Base-by-base conservation (phyloP, 64 coral and sea anemone genomes). In the Dendronephthya gigantea region DNA sequence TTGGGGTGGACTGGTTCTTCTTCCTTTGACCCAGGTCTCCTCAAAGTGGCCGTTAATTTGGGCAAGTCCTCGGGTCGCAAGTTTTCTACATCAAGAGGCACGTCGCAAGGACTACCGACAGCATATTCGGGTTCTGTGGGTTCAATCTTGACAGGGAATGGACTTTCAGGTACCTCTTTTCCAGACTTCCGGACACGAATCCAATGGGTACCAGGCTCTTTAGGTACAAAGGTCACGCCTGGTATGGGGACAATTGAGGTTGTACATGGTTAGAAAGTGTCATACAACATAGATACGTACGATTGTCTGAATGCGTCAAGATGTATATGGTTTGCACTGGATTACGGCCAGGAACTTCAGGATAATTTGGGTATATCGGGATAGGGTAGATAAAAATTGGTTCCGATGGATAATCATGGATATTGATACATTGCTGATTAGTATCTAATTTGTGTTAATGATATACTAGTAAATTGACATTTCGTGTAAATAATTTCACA, bases 111-210 rank as follows among this genome's bases (percentile, higher is more conserved):
- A n/a, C 87, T 90, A 0, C 90, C 95, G 7, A 98, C 95, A 15
- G 92, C 92, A 79, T 79, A 34, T 33, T 79, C 28, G 17, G 72
- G 72, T 79, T 39, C 12, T 12, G 15, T 9, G 72, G 92, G 84
- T 49, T 93, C 90, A 22, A 98, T 92, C 84, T 93, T 93, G 40
- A 98, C 90, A 48, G 95, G 89, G 48, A 98, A 98, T 6, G 95
- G 95, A 85, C 95, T 98, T 58, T 93, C 93, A 82, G 93, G 68
- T 25, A 79, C 72, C 1, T 79, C 36, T 35, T 39, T 9, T 66
- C 65, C 37, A 39, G 15, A 23, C 47, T 90, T 85, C 19, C 69
- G 69, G 11, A 90, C 62, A 17, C 75, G 82, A 10, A 90, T 29
- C 43, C 83, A 40, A 37, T 90, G 83, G 5, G 83, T 74, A 50